Evolutionary conservation across 2,888 invertebrate genomes (phyloP).

Genomic region (Listrodromus nycthemerus): DNA sequence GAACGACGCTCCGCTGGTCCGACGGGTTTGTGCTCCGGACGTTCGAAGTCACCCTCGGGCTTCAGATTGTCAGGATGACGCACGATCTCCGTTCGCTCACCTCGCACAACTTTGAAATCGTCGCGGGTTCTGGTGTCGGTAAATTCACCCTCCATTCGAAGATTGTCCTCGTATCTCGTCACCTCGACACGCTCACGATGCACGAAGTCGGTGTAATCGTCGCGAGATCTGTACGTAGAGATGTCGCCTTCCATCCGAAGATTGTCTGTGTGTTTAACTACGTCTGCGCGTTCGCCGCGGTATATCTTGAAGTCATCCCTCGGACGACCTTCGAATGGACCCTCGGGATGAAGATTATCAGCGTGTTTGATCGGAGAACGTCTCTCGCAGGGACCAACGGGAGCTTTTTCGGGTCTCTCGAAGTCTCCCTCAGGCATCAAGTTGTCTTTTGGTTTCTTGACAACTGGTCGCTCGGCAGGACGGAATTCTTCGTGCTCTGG

Average conservation of each 20-base stretch:
- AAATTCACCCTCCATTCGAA: conserved; percentile 85
- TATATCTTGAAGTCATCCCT: conserved; percentile 79
- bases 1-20: conserved; percentile 83
- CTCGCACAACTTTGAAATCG: conserved; percentile 85
- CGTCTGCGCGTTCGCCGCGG: conserved; percentile 87
- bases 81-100: conserved; percentile 81
- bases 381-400: conserved; percentile 86
- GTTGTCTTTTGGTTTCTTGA: conserved; percentile 80
- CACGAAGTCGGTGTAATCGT: conserved; percentile 84
- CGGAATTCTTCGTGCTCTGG: conserved; percentile 71
- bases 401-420: conserved; percentile 84
- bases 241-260: conserved; percentile 85
- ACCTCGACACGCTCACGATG: conserved; percentile 84
- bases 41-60: conserved; percentile 79
- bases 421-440: conserved; percentile 84
- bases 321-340: conserved; percentile 83
- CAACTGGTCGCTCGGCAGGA: conserved; percentile 76
- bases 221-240: conserved; percentile 73
- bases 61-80: conserved; percentile 85
- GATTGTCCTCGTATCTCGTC: conserved; percentile 85
- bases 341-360: conserved; percentile 85
- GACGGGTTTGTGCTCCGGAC: conserved; percentile 82
- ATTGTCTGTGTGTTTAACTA: conserved; percentile 87
- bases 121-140: conserved; percentile 85
- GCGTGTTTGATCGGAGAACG: conserved; percentile 86